Evolutionary conservation across 2,797 vertebrate species (phyloP), one percentile per base, ranked within the genome.

Genomic region (Spizella passerina): DNA sequence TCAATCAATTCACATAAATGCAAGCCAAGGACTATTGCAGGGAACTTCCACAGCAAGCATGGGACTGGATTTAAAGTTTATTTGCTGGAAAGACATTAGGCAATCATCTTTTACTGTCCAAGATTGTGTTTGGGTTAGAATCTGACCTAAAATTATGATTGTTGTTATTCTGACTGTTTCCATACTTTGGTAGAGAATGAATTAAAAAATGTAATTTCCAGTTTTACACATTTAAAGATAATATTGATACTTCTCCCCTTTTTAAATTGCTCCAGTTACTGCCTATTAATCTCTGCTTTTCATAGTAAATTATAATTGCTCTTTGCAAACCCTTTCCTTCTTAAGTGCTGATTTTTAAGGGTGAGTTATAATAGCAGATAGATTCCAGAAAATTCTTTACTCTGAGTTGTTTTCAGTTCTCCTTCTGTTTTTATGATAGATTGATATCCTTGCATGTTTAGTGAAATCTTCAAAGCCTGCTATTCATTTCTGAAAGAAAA

Each of bases 251-350:
- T 83, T 83, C 27, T 81, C 17, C 22, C 10, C 22, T 78, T n/a
- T 83, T 91, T 76, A 71, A 65, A 53, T 60, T 41, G 26, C 75
- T 85, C 46, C 46, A 41, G 30, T 75, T 82, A 52, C 36, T 87
- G 39, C 19, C 39, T 89, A 41, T 19, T 89, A 96, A 83, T 91
- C 72, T 94, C 34, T 53, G 39, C 55, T 91, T 91, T 87, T 88
- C 56, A 71, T 27, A 69, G 13, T 44, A 66, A 72, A 71, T 59
- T 44, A 21, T 56, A 92, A 86, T 87, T 89, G 9, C 50, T 76
- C 36, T 89, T 81, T 89, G 59, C 59, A 93, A 94, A 94, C 46
- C 15, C 20, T 91, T 91, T 70, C 46, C 34, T 68, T 94, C 55
- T 92, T 81, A 83, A 52, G 50, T 65, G 24, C 21, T 83, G 13